A percentile compares a stretch with the other conserved stretches of the same genome.
These are phyloP conservation scores for Cheilosia scutellata DNA, from an alignment of 2,888 invertebrate species.

Conservation along the genomic window DNA sequence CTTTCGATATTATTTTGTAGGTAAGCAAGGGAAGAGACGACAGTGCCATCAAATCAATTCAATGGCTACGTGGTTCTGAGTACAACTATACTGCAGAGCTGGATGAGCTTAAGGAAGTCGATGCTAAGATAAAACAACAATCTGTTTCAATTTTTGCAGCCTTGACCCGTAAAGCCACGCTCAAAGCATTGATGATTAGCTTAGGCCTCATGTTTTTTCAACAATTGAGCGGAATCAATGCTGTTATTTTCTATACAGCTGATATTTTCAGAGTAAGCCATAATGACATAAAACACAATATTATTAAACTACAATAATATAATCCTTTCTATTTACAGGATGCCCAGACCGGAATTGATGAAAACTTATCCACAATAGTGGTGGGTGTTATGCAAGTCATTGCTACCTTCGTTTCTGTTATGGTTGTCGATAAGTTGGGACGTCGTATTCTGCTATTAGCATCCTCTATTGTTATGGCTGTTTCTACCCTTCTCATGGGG, in stretches of 20 bases:
- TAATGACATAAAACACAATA: not conserved
- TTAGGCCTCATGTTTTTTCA: constrained; percentile 95
- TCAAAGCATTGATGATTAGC: constrained; percentile 89
- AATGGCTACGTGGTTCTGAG: constrained; percentile 89
- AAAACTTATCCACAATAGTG: constrained; percentile 89
- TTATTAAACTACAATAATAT: not conserved
- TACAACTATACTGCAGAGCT: constrained; percentile 89
- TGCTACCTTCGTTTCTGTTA: constrained; percentile 88
- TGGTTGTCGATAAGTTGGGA: constrained; percentile 92
- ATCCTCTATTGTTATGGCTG: constrained; percentile 89
- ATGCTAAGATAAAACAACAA: constrained; percentile 85
- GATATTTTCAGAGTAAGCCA: constrained; percentile 90
- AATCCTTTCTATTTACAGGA: constrained; percentile 76
- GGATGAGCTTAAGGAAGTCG: constrained; percentile 86
- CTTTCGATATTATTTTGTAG: constrained; percentile 70
- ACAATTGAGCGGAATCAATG: constrained; percentile 93
- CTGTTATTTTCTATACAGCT: constrained; percentile 91
- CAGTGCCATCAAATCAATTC: constrained; percentile 89
- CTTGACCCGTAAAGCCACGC: constrained; percentile 86
- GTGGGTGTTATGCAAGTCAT: constrained; percentile 93
- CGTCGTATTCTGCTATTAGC: constrained; percentile 90
- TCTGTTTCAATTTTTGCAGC: constrained; percentile 86
- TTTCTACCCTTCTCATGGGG: constrained; percentile 89
- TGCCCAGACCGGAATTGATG: constrained; percentile 84
- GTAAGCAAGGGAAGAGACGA: constrained; percentile 86